Conservation (phyloP, 2,888 invertebrate genomes). For the Muschampia plurimacula region DNA sequence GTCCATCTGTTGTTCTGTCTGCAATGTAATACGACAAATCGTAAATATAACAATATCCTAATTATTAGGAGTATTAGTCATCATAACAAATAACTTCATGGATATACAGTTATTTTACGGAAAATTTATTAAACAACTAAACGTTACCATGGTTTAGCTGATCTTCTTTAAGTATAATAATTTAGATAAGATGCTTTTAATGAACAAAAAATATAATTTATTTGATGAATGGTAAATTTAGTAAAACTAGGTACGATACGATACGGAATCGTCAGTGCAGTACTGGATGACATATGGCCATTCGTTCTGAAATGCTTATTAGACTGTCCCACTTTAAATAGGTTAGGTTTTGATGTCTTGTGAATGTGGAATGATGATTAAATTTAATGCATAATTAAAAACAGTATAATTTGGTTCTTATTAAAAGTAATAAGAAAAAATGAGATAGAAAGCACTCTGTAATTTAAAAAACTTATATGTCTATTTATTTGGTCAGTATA, state of each 20-base stretch:
- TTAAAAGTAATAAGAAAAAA: too few species aligned
- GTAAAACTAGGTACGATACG: constrained; percentile 33
- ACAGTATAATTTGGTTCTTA: not conserved
- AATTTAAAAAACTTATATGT: too few species aligned
- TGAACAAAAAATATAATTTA: constrained; percentile 30
- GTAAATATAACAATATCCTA: constrained; percentile 52
- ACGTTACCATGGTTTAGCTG: constrained; percentile 50
- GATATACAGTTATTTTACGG: constrained; percentile 29
- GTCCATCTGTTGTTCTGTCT: constrained; percentile 99
- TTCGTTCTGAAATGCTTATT: constrained; percentile 20
- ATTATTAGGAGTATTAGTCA: constrained; percentile 76
- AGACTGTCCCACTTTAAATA: constrained; percentile 13
- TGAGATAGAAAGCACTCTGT: too few species aligned
- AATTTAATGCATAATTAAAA: not conserved
- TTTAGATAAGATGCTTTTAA: constrained; percentile 13
- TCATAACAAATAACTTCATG: constrained; percentile 67
- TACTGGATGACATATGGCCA: constrained; percentile 29
- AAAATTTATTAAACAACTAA: constrained; percentile 44
- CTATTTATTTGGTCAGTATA: too few species aligned
- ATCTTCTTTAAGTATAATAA: constrained; percentile 12
- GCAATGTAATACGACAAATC: constrained; percentile 56
- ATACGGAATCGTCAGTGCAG: constrained; percentile 26
- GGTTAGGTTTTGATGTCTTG: not conserved
- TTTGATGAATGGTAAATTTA: constrained; percentile 28
- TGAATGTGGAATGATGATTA: not conserved